Evolutionary conservation across 2,888 invertebrate species (phyloP).

Genomic region (Folsomia manolachei): DNA sequence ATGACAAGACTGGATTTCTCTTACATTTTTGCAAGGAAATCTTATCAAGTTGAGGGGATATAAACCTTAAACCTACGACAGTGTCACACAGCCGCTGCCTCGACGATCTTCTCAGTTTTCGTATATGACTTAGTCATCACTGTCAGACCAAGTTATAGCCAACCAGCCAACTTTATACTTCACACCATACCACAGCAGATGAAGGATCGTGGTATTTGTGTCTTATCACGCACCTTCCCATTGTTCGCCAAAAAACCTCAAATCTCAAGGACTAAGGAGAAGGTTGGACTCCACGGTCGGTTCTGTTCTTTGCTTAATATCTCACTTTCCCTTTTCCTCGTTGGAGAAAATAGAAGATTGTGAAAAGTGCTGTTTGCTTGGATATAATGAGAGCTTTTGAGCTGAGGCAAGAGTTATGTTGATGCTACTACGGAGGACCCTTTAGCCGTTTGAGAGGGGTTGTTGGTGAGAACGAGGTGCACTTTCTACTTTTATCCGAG

Average conservation of each 20-base stretch:
- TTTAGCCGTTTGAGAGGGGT: background rate
- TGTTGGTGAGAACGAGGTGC: background rate
- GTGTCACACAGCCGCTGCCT: no score
- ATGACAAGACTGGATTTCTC: conserved; percentile 12
- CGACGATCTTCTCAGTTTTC: no score
- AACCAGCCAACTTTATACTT: no score
- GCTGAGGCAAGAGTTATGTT: background rate
- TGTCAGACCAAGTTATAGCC: background rate
- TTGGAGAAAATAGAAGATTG: background rate
- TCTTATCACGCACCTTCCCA: background rate
- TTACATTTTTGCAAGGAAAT: conserved; percentile 4
- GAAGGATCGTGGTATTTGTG: background rate
- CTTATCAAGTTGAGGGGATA: background rate
- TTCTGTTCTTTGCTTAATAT: background rate
- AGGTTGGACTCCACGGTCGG: background rate
- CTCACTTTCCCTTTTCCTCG: background rate
- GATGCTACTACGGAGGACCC: no score
- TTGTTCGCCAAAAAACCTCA: background rate
- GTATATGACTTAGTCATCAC: background rate
- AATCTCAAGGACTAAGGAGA: background rate
- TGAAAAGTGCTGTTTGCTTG: background rate
- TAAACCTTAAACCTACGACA: no score
- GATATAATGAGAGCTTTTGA: background rate
- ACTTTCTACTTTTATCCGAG: background rate
- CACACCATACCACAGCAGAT: background rate